phyloP scores from a whole-genome alignment of 2,113 vertebrate species.

The Sceloporus undulatus region DNA sequence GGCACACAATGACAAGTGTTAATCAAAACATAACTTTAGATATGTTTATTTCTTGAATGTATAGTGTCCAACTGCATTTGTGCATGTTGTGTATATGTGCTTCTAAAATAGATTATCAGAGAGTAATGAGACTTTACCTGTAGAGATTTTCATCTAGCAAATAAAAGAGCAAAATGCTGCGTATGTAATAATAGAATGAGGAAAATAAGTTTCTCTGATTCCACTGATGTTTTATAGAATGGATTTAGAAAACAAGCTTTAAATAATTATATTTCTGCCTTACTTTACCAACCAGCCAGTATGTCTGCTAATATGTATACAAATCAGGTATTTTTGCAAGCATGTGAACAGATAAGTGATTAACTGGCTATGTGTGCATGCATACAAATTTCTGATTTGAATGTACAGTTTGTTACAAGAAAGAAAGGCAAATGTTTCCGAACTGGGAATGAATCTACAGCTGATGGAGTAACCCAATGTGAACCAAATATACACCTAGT shows the following conservation, averaged over 20 bases:
- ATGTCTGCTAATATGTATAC: conserved; percentile 36
- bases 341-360: conserved; percentile 22
- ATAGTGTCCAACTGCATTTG: background rate
- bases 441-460: conserved; percentile 41
- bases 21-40: background rate
- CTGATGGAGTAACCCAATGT: conserved; percentile 43
- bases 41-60: background rate
- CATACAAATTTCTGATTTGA: conserved; percentile 9
- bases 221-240: background rate
- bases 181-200: background rate
- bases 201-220: background rate
- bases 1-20: background rate
- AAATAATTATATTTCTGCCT: conserved; percentile 28
- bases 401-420: conserved; percentile 28
- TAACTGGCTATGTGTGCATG: conserved; percentile 10
- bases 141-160: conserved; percentile 8
- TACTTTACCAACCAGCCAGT: conserved; percentile 15
- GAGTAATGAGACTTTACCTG: background rate
- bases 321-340: conserved; percentile 39
- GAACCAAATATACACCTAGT: conserved; percentile 35
- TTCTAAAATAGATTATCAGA: conserved; percentile 11
- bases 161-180: background rate
- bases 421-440: conserved; percentile 32
- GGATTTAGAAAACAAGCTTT: conserved; percentile 22
- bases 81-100: background rate